Base-by-base conservation (phyloP, 2,888 invertebrate species). In the Drosophila emarginata region DNA sequence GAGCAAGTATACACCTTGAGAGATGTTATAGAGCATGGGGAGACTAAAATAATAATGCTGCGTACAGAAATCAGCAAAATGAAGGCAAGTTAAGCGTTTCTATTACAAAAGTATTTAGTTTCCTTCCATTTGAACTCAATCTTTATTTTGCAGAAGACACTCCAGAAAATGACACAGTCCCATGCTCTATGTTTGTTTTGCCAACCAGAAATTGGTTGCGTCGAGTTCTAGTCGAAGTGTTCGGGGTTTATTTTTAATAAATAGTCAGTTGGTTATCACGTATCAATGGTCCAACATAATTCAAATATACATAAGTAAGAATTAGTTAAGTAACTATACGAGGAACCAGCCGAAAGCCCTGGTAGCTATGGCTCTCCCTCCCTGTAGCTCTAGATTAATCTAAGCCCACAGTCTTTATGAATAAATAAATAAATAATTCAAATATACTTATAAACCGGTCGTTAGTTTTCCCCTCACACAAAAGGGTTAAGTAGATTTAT, bases 31-130 rank as follows among this genome's bases (percentile, higher is more conserved):
- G 54, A 66, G 36, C 32, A 56, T 18, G 77, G 66, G 1, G 79
- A 79, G 18, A 76, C 65, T 0, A 77, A 77, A 72, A 76, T 77
- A n/a, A 64, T 79, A 72, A 68, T 65, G 52, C 68, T 77, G 7
- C 68, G 79, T 14, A 72, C 68, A 39, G 77, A 77, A 61, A 64
- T 79, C 21, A 66, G 64, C 50, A 79, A 77, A 66, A 37, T 77
- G 21, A 77, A 72, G 72, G 77, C 75, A 72, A 65, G 52, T 23
- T n/a, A n/a, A n/a, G n/a, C n/a, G n/a, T n/a, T 12, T 45, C 12
- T 45, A 7, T 51, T 26, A 61, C 18, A 14, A 11, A 36, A 36
- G 5, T 51, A 12, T 9, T 28, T 7, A 64, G 26, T 45, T 45
- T 45, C 2, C 9, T 2, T 32, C 1, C 4, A 45, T 45, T 45